These are phyloP conservation scores for Reticulitermes speratus DNA, from an alignment of 1,140 invertebrate genomes.

Conservation along the genomic window DNA sequence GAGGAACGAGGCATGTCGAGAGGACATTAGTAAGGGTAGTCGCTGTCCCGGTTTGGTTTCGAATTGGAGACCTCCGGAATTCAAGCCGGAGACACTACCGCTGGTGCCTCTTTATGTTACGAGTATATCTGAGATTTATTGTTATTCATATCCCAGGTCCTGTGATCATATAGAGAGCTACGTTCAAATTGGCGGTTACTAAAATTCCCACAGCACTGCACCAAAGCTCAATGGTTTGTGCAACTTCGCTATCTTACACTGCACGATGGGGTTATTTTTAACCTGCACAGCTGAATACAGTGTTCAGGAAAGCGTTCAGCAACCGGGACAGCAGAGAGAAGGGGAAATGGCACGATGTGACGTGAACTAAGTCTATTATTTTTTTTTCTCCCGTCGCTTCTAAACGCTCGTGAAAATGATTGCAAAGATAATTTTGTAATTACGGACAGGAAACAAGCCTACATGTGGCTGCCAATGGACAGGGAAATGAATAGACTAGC, in stretches of 20 bases:
- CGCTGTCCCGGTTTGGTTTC: no score
- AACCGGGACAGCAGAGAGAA: background rate
- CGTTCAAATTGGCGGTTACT: background rate
- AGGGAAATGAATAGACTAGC: background rate
- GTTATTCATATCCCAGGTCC: no score
- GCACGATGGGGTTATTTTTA: background rate
- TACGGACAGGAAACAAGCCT: background rate
- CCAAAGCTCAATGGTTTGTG: background rate
- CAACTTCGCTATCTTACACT: background rate
- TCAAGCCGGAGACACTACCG: no score
- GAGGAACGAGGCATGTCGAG: no score
- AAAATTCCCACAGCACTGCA: no score
- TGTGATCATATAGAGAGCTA: no score
- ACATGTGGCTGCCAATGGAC: background rate
- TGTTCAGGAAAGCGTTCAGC: background rate
- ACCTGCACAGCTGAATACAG: background rate
- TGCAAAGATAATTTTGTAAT: conserved; percentile 17
- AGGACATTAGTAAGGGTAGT: no score
- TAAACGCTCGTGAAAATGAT: conserved; percentile 2
- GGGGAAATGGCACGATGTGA: background rate
- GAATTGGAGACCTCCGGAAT: no score
- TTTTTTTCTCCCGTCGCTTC: background rate
- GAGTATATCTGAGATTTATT: background rate
- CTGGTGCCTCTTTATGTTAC: no score
- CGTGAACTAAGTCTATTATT: background rate